Percentiles rank a stretch among this genome's conserved stretches.
Evolutionary conservation across 2,797 vertebrate species (phyloP).

Genomic region (Ctenopoma kingsleyae): DNA sequence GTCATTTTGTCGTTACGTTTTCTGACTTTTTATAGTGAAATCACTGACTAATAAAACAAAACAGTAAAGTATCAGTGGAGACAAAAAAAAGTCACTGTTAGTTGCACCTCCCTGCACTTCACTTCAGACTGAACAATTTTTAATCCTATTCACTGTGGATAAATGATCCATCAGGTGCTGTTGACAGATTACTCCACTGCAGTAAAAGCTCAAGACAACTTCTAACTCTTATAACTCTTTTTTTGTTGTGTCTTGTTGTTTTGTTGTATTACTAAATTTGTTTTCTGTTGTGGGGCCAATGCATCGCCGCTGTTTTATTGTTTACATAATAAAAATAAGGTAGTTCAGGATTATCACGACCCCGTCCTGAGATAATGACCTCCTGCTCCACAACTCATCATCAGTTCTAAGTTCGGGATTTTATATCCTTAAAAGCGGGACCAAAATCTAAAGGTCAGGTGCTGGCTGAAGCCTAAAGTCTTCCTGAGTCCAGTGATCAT

Average conservation of each 20-base stretch:
- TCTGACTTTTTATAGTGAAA: too few relatives aligned
- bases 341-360: background rate
- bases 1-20: too few relatives aligned
- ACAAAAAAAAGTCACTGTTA: too few relatives aligned
- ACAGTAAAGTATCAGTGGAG: too few relatives aligned
- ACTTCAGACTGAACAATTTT: background rate
- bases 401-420: background rate
- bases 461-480: conserved; percentile 26
- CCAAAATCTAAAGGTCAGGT: background rate
- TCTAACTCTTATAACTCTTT: too few relatives aligned
- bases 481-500: conserved; percentile 22
- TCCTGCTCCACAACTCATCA: background rate
- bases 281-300: background rate
- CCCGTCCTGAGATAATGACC: background rate
- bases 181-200: too few relatives aligned
- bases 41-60: too few relatives aligned
- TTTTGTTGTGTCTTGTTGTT: background rate
- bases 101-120: background rate
- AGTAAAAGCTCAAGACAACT: too few relatives aligned
- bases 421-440: too few relatives aligned
- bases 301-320: background rate
- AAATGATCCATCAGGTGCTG: background rate
- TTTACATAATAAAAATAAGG: background rate
- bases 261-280: background rate
- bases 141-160: background rate